Evolutionary conservation across 2,888 invertebrate species (phyloP), one percentile per base, ranked within the genome.

Genomic region (Terebella lapidaria): DNA sequence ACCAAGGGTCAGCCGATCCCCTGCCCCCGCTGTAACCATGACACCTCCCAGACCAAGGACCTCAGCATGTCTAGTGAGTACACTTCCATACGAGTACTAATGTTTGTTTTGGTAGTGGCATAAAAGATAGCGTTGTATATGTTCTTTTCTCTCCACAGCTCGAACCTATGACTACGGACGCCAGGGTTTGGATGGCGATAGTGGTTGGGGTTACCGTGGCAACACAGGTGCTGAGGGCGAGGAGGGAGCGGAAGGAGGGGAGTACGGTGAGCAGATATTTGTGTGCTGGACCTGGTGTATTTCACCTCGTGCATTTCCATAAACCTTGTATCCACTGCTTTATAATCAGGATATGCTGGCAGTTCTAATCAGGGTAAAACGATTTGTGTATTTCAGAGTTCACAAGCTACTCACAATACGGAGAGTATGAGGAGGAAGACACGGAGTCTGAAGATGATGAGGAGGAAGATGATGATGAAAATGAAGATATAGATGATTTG

Each of bases 1-100:
- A 88, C 88, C 20, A 90, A 90, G 75, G 89, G 89, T 71, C 89
- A 89, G 74, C 83, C 87, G 3, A 86, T 91, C 74, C 94, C 95
- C 18, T 96, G 95, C 76, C 95, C 96, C 28, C 94, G 94, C 83
- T 96, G 95, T 84, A 87, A 88, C 66, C 93, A 89, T 81, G 90
- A 92, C 61, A 94, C 94, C n/a, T 88, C 90, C 15, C 88, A 92
- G 78, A 94, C 95, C 1, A 90, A 92, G 77, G 94, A 95, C 79
- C 87, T 96, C 75, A 91, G 91, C 85, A 93, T 96, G 90, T 95
- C 94, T 45, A 92, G 93, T 88, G 82, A 85, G 88, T 84, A 45
- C 24, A 4, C 5, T 18, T 28, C 25, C n/a, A n/a, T n/a, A n/a
- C n/a, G n/a, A n/a, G n/a, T n/a, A n/a, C n/a, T n/a, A n/a, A n/a